phyloP scores from a whole-genome alignment of 2,888 invertebrate species.

The Tiphia femorata region DNA sequence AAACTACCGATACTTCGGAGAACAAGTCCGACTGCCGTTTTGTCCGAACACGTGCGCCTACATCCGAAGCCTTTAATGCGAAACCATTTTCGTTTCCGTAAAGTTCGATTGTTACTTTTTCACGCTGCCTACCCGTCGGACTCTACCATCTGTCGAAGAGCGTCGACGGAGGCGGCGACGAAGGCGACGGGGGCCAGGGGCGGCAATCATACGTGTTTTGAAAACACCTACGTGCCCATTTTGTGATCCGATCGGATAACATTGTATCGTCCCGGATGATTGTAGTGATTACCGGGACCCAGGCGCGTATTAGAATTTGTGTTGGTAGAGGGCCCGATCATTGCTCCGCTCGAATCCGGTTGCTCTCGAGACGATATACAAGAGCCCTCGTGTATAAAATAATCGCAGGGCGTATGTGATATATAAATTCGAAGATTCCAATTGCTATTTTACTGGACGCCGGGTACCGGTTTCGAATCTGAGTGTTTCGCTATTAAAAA shows the following conservation, averaged over 20 bases:
- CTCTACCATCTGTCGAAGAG: conserved; percentile 50
- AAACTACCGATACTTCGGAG: no score
- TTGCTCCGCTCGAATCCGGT: conserved; percentile 20
- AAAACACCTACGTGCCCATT: conserved; percentile 56
- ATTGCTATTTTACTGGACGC: no score
- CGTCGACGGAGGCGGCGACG: not conserved
- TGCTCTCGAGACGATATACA: conserved; percentile 18
- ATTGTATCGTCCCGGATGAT: conserved; percentile 61
- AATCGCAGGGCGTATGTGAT: no score
- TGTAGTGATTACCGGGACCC: conserved; percentile 61
- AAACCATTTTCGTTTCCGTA: no score
- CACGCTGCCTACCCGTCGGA: no score
- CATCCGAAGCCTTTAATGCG: no score
- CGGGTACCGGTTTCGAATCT: no score
- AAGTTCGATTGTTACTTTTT: no score
- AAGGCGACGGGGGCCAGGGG: conserved; percentile 25
- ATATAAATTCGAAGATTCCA: no score
- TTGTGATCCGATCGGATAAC: conserved; percentile 57
- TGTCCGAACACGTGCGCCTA: no score
- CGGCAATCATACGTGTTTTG: conserved; percentile 55
- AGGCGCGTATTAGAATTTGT: conserved; percentile 55
- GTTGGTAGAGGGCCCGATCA: conserved; percentile 20
- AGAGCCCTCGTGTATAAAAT: conserved; percentile 11
- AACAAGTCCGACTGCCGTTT: no score
- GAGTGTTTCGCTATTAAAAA: no score